phyloP scores from a whole-genome alignment of 1,140 invertebrate species.

The Cherax destructor region DNA sequence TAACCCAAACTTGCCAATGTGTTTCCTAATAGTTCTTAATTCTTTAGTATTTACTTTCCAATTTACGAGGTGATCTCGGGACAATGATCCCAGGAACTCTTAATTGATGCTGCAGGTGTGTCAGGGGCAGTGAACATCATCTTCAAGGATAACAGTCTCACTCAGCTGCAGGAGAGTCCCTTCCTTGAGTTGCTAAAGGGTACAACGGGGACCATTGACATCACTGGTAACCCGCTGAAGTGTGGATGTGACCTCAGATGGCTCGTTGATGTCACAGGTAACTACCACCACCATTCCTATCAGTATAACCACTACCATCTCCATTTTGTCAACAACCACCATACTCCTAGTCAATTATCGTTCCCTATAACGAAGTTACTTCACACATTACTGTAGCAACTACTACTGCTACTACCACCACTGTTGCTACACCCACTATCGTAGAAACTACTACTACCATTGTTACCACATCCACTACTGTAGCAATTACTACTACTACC shows the following conservation, averaged over 20 bases:
- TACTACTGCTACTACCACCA: too few species aligned
- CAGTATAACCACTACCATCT: too few species aligned
- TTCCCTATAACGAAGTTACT: too few species aligned
- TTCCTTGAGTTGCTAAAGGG: not conserved
- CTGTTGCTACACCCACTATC: too few species aligned
- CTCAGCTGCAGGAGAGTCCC: not conserved
- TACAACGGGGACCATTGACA: not conserved
- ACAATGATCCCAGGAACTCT: too few species aligned
- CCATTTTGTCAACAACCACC: too few species aligned
- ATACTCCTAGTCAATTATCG: too few species aligned
- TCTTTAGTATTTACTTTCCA: not conserved
- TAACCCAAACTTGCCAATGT: not conserved
- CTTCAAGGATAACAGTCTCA: not conserved
- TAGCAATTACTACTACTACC: too few species aligned
- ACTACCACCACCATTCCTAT: too few species aligned
- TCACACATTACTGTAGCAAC: too few species aligned
- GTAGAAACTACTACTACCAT: too few species aligned
- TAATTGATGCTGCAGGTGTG: not conserved
- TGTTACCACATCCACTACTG: too few species aligned
- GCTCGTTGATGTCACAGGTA: not conserved
- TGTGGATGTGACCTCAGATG: not conserved
- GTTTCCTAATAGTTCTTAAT: not conserved
- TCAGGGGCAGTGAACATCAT: not conserved
- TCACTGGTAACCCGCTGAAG: not conserved
- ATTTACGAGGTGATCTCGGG: not conserved